These are phyloP conservation scores for Crotalus tigris DNA, from an alignment of 2,113 vertebrate species.

Conservation along the genomic window DNA sequence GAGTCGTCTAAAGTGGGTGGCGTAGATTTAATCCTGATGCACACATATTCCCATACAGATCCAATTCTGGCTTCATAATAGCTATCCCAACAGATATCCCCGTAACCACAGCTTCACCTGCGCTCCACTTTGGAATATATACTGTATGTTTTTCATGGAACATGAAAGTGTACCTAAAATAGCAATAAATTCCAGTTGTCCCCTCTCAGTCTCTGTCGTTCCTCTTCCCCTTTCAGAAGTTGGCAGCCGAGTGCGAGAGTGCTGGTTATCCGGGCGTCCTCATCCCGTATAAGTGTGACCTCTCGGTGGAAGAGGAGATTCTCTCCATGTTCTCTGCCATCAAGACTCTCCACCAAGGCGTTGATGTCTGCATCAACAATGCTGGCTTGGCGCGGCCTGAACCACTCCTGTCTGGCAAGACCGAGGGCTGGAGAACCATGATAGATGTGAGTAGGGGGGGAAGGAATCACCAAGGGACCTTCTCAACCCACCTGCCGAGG, in stretches of 20 bases:
- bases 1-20: neutral
- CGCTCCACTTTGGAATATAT: neutral
- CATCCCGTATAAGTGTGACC: conserved; percentile 93
- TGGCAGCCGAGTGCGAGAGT: conserved; percentile 93
- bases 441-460: conserved; percentile 80
- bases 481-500: neutral
- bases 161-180: neutral
- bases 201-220: neutral
- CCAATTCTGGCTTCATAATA: neutral
- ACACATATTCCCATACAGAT: neutral
- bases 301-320: conserved; percentile 94
- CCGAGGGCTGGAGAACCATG: conserved; percentile 92
- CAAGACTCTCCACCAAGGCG: conserved; percentile 84
- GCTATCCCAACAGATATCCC: neutral
- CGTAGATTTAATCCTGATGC: neutral
- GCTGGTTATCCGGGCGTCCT: conserved; percentile 88
- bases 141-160: neutral
- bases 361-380: conserved; percentile 97
- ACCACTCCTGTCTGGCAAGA: conserved; percentile 85
- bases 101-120: neutral
- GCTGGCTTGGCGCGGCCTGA: conserved; percentile 88
- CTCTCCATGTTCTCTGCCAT: conserved; percentile 97
- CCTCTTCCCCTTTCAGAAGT: conserved; percentile 71
- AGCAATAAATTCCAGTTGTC: neutral
- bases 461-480: neutral